These are phyloP conservation scores for Drepana falcataria DNA, from an alignment of 2,888 invertebrate species.

Conservation along the genomic window DNA sequence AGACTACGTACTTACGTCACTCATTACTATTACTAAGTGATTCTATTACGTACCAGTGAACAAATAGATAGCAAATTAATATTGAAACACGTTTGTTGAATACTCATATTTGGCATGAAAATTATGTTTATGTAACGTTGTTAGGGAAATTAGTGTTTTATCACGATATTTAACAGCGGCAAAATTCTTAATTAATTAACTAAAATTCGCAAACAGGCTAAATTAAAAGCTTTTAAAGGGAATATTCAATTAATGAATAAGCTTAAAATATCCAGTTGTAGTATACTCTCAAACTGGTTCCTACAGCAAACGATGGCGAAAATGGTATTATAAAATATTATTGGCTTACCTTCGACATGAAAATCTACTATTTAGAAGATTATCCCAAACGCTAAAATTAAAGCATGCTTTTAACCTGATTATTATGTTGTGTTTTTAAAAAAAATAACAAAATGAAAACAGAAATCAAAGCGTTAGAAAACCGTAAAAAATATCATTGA, in stretches of 20 bases:
- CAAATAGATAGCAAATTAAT: too few species aligned
- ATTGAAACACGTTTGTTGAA: too few species aligned
- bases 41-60: too few species aligned
- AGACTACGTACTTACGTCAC: too few species aligned
- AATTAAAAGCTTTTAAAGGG: neutral
- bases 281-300: neutral
- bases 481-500: too few species aligned
- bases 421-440: too few species aligned
- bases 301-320: neutral
- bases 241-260: neutral
- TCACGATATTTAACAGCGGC: neutral
- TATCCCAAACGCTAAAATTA: neutral
- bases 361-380: neutral
- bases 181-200: neutral
- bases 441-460: too few species aligned
- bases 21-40: too few species aligned
- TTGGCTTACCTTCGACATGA: conserved; percentile 3
- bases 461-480: too few species aligned
- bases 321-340: conserved; percentile 8
- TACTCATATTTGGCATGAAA: neutral
- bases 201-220: neutral
- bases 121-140: neutral
- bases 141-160: neutral
- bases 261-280: neutral
- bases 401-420: neutral